These are phyloP conservation scores for Bergia puertoricense DNA, from an alignment of 92 coral and sea anemone genomes.

Conservation along the genomic window DNA sequence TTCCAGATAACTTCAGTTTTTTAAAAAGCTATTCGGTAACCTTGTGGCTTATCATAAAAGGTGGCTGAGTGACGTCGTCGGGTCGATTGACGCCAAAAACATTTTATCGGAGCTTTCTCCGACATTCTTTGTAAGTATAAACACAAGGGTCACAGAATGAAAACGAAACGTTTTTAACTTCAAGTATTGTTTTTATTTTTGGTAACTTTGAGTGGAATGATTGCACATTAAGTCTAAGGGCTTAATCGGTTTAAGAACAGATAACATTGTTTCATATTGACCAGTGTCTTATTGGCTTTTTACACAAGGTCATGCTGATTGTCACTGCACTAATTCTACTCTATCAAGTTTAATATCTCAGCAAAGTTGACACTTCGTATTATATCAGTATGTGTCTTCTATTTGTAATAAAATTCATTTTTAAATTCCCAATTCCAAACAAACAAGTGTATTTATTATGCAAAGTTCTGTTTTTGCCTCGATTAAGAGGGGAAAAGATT, in stretches of 20 bases:
- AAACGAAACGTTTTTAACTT: not conserved
- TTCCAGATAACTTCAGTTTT: not conserved
- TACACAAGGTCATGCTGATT: no score
- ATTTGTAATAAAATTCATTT: no score
- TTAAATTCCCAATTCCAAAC: not conserved
- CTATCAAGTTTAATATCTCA: no score
- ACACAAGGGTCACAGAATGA: not conserved
- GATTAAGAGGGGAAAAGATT: no score
- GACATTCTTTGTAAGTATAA: not conserved
- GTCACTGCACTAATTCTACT: no score
- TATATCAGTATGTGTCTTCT: no score
- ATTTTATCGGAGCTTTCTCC: slow-evolving; percentile 13
- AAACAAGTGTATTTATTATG: not conserved
- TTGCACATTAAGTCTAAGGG: not conserved
- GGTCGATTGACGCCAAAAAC: not conserved
- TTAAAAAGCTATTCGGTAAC: not conserved
- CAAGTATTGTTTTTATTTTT: not conserved
- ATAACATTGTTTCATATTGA: not conserved
- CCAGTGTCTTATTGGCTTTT: no score
- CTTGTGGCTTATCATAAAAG: not conserved
- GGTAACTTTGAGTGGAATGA: not conserved
- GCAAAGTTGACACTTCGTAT: not conserved
- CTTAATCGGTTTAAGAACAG: not conserved
- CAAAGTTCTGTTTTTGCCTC: not conserved
- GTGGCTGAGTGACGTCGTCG: not conserved